phyloP scores from a whole-genome alignment of 1,140 invertebrate genomes.

The Mizuhopecten yessoensis region DNA sequence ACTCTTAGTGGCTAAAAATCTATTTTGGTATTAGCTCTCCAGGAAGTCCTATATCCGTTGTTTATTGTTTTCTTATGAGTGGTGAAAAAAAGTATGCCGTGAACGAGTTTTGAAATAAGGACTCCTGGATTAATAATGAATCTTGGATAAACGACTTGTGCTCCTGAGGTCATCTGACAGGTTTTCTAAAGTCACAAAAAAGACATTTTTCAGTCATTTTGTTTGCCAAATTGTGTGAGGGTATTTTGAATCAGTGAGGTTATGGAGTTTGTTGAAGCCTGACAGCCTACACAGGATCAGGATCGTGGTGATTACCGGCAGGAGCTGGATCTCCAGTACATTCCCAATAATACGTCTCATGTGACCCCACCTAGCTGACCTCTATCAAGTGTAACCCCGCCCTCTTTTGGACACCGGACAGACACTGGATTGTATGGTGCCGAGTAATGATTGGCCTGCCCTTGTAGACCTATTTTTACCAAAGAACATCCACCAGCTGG shows the following conservation, averaged over 20 bases:
- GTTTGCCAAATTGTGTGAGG: not conserved
- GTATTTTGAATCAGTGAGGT: not conserved
- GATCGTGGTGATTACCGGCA: not conserved
- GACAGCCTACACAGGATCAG: not conserved
- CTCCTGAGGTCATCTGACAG: not conserved
- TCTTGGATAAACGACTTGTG: not conserved
- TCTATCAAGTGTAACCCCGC: not conserved
- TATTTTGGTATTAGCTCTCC: not conserved
- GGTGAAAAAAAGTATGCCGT: not conserved
- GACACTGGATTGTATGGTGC: not conserved
- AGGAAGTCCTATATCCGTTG: constrained; percentile 25
- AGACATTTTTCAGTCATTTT: not conserved
- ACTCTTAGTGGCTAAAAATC: not conserved
- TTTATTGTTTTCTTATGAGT: not conserved
- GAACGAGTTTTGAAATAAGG: not conserved
- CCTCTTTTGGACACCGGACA: not conserved
- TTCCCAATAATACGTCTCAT: not conserved
- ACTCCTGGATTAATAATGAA: not conserved
- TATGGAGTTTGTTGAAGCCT: constrained; percentile 4
- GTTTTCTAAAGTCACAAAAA: not conserved
- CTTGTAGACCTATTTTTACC: not conserved
- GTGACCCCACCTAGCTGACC: constrained; percentile 8
- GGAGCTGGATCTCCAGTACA: not conserved
- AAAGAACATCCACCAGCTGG: not conserved
- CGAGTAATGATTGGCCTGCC: not conserved